phyloP scores from a whole-genome alignment of 2,797 vertebrate species.

The Gambelia wislizenii region DNA sequence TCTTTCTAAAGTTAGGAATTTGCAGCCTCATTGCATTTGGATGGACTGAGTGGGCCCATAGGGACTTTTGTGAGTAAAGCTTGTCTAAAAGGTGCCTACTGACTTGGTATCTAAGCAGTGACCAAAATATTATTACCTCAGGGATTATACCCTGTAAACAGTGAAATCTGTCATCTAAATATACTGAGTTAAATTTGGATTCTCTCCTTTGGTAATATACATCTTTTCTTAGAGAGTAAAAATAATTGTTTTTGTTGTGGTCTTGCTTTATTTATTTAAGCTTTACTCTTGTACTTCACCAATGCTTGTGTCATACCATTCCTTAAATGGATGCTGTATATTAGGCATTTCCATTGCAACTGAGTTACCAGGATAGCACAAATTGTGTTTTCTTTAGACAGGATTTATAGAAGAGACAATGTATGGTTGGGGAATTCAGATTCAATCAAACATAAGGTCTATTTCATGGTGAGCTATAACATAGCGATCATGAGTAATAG shows the following conservation, averaged over 20 bases:
- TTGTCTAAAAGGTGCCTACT: conserved; percentile 24
- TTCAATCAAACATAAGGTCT: not conserved
- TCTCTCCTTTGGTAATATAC: conserved; percentile 13
- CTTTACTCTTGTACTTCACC: conserved; percentile 10
- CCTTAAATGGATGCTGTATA: conserved; percentile 35
- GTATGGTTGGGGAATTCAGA: not conserved
- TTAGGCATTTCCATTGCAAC: not conserved
- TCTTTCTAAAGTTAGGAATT: not conserved
- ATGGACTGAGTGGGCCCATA: not conserved
- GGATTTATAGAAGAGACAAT: not conserved
- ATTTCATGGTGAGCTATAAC: conserved; percentile 5
- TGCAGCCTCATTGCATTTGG: not conserved
- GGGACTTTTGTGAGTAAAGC: not conserved
- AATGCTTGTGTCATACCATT: conserved; percentile 22
- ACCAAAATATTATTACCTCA: conserved; percentile 35
- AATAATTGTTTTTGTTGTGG: conserved; percentile 32
- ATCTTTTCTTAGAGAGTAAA: conserved; percentile 6
- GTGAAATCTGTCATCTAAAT: conserved; percentile 11
- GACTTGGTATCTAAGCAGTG: conserved; percentile 32
- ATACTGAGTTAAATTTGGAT: conserved; percentile 5
- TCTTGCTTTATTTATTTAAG: conserved; percentile 26
- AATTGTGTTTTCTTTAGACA: not conserved
- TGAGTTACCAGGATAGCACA: not conserved
- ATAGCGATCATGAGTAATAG: not conserved
- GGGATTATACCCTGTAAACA: conserved; percentile 35